Base-by-base conservation (phyloP, 2,888 invertebrate species). In the Podotricha telesiphe region DNA sequence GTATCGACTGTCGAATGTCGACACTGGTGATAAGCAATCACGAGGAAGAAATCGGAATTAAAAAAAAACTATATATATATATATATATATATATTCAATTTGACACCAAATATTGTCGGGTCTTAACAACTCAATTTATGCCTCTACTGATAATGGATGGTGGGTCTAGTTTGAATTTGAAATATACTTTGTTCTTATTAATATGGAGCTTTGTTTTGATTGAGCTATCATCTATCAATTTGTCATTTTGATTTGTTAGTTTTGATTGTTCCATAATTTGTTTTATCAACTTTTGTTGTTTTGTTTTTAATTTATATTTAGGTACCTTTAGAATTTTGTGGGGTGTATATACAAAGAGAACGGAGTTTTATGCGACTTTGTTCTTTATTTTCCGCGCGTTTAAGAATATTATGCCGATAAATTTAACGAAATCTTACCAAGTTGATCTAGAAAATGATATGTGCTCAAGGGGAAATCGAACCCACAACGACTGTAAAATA, bases 1-100 rank as follows among this genome's bases (percentile, higher is more conserved):
- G 65, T 66, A 69, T 66, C 68, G 66, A 63, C 70, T 70, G 67
- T 61, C 73, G 71, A 72, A 71, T 66, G 68, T 68, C 70, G 70
- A 72, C 70, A 72, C 68, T 56, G 28, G 58, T 47, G 74, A 74
- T 74, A 74, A 73, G 42, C 65, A 51, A 58, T 67, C 71, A 68
- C 66, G 64, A 70, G 67, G 53, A 68, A 63, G 59, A 64, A 61
- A 65, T 67, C 58, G 56, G 56, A 68, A 68, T 71, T 71, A 45
- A 63, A 55, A 66, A 61, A 48, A 58, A n/a, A 59, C 59, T 55
- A 37, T 56, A 2, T 53, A 28, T 34, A 51, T 51, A 20, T 15
- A n/a, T n/a, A n/a, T n/a, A n/a, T n/a, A n/a, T n/a, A n/a, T n/a
- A n/a, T n/a, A n/a, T n/a, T n/a, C n/a, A 19, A 50, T 53, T 67